phyloP scores from a whole-genome alignment of 2,113 vertebrate species.

The Dipodomys stephensi region DNA sequence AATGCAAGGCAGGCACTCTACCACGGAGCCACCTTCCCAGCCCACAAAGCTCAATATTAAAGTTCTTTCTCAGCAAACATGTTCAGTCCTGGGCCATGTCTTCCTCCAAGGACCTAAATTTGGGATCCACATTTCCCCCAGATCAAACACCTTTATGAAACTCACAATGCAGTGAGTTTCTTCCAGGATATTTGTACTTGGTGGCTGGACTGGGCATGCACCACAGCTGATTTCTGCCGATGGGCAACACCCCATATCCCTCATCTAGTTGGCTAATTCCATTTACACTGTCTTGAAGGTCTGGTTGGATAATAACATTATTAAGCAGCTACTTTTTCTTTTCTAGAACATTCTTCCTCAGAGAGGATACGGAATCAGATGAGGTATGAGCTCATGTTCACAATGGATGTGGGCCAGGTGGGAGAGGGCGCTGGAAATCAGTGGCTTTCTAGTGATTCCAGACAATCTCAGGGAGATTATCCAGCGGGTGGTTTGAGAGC shows the following conservation, averaged over 20 bases:
- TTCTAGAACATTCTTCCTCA: not conserved
- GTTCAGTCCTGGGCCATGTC: not conserved
- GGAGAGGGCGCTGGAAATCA: not conserved
- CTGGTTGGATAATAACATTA: not conserved
- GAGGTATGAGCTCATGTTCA: constrained; percentile 11
- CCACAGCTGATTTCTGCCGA: not conserved
- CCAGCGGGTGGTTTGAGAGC: constrained; percentile 10
- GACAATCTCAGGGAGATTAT: constrained; percentile 5
- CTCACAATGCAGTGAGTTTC: not conserved
- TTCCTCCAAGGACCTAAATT: not conserved
- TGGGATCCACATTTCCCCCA: not conserved
- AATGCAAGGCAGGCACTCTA: too few species aligned
- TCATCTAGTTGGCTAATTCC: not conserved
- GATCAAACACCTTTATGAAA: not conserved
- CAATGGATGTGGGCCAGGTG: not conserved
- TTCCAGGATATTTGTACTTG: not conserved
- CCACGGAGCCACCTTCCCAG: too few species aligned
- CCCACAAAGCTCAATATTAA: not conserved
- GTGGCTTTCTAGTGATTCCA: not conserved
- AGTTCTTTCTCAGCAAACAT: not conserved
- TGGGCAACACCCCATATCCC: not conserved
- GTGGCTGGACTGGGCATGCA: too few species aligned
- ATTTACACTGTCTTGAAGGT: constrained; percentile 1
- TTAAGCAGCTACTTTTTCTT: constrained; percentile 32
- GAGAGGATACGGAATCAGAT: not conserved